A percentile compares a stretch with the other conserved stretches of the same genome.
Conservation (phyloP, 1,140 invertebrate species). For the Yoshiicerus persimilis region DNA sequence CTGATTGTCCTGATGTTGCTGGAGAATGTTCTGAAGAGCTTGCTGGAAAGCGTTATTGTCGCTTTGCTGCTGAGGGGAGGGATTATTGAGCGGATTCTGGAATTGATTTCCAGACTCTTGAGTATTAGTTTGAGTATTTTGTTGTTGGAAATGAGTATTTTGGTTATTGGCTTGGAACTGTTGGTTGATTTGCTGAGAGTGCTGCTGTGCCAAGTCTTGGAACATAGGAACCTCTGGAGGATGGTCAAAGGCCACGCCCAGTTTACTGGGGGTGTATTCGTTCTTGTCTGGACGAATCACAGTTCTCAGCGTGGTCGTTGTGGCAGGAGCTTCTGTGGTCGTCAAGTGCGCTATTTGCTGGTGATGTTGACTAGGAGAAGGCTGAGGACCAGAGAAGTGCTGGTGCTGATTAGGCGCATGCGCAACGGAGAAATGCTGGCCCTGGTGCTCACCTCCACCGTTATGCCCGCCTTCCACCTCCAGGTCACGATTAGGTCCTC, state of each 20-base stretch:
- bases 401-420: background rate
- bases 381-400: slow-evolving; percentile 15
- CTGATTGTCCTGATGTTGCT: slow-evolving; percentile 24
- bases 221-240: slow-evolving; percentile 10
- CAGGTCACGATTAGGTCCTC: slow-evolving; percentile 8
- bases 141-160: slow-evolving; percentile 9
- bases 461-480: background rate
- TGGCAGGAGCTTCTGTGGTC: background rate
- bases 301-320: slow-evolving; percentile 73
- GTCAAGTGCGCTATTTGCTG: background rate
- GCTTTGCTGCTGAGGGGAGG: background rate
- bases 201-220: slow-evolving; percentile 5
- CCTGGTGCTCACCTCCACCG: background rate
- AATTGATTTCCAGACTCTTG: slow-evolving; percentile 18
- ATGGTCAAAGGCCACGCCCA: slow-evolving; percentile 44
- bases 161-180: background rate
- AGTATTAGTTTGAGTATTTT: slow-evolving; percentile 14
- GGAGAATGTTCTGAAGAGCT: background rate
- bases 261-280: slow-evolving; percentile 54
- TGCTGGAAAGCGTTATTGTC: background rate
- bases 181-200: background rate
- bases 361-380: background rate
- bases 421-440: background rate
- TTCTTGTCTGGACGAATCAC: slow-evolving; percentile 82
- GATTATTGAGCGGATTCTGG: slow-evolving; percentile 12